These are phyloP conservation scores for Erethizon dorsatum DNA, from an alignment of 2,797 vertebrate genomes.

Conservation along the genomic window DNA sequence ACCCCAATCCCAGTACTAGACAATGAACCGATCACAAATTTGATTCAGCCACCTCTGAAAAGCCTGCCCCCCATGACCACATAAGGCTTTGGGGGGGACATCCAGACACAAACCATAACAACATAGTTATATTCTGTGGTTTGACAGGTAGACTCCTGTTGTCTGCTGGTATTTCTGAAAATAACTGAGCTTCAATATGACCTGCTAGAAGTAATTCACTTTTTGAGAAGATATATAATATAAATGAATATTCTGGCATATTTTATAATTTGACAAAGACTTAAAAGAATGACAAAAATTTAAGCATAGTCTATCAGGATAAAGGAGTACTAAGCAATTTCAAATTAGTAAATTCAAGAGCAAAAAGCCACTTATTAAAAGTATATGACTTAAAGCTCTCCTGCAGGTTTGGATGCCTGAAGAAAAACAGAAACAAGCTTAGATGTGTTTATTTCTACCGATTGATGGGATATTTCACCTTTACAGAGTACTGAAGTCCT, in stretches of 20 bases:
- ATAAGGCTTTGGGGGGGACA: background rate
- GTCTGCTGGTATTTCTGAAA: background rate
- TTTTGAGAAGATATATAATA: constrained; percentile 5
- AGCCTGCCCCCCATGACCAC: background rate
- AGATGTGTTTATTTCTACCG: constrained; percentile 3
- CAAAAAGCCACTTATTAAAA: background rate
- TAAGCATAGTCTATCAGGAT: background rate
- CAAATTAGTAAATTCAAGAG: constrained; percentile 1
- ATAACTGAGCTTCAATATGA: background rate
- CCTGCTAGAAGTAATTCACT: background rate
- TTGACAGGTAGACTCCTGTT: background rate
- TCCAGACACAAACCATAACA: background rate
- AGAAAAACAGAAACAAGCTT: background rate
- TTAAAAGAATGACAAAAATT: constrained; percentile 29
- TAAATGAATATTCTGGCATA: background rate
- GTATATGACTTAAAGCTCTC: background rate
- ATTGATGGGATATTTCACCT: background rate
- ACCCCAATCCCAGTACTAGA: background rate
- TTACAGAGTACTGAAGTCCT: background rate
- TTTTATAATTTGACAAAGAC: constrained; percentile 32
- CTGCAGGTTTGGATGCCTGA: background rate
- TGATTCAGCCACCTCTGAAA: background rate
- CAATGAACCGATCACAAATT: background rate
- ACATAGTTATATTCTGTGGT: background rate
- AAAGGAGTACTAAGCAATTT: constrained; percentile 45